These are phyloP conservation scores for Hesperophylax magnus DNA, from an alignment of 1,140 invertebrate species.

Conservation along the genomic window DNA sequence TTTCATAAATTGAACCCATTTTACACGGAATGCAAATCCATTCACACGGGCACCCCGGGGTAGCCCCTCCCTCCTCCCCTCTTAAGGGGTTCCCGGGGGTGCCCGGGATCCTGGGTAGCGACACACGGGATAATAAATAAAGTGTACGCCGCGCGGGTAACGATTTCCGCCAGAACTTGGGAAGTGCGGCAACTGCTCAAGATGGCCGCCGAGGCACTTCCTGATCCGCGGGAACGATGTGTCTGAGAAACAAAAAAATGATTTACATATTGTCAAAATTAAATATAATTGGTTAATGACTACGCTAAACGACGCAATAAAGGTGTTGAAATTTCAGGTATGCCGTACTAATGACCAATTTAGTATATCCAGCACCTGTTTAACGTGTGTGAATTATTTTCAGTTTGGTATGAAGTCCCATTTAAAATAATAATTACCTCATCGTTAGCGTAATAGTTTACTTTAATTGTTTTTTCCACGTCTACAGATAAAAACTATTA, in stretches of 20 bases:
- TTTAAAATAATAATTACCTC: too few species aligned
- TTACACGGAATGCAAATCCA: slow-evolving; percentile 26
- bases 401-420: too few species aligned
- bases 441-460: too few species aligned
- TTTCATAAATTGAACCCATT: slow-evolving; percentile 7
- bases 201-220: slow-evolving; percentile 29
- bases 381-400: too few species aligned
- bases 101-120: slow-evolving; percentile 1
- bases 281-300: slow-evolving; percentile 1
- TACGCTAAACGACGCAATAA: too few species aligned
- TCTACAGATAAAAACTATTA: too few species aligned
- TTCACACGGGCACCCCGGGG: slow-evolving; percentile 2
- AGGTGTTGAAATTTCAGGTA: too few species aligned
- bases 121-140: slow-evolving; percentile 37
- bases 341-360: too few species aligned
- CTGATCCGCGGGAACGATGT: slow-evolving; percentile 7
- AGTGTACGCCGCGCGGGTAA: slow-evolving; percentile 26
- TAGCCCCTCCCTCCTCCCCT: background rate
- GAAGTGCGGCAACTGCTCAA: slow-evolving; percentile 33
- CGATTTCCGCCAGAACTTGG: slow-evolving; percentile 34
- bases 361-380: too few species aligned
- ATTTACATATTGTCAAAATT: slow-evolving; percentile 23
- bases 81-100: background rate
- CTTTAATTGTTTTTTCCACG: too few species aligned
- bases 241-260: background rate